Evolutionary conservation across 2,888 invertebrate genomes (phyloP), one percentile per base, ranked within the genome.

Genomic region (Creontiades dilutus): DNA sequence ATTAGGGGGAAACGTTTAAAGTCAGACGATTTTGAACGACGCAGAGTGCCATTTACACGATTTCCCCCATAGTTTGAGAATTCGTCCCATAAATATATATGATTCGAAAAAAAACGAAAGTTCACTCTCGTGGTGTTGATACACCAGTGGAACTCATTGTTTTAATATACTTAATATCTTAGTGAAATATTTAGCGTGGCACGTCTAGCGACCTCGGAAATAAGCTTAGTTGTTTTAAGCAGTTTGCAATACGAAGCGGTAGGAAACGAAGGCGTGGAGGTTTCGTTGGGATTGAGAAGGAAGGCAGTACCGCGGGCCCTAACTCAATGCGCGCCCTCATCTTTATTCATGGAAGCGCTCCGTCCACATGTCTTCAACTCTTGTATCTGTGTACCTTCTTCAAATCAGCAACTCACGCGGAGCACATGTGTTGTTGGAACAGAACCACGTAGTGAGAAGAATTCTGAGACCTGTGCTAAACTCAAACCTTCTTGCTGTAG

Each of bases 321-420:
- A 86, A 61, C 85, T 86, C 85, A 86, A 68, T 68, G 85, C 28
- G 37, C 85, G 27, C 14, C n/a, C 85, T 86, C 85, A 86, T 86
- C 61, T 86, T 86, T 86, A 86, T 86, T 86, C 85, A 86, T 86
- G 85, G 85, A n/a, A 86, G 61, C 85, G 85, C 61, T 47, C 37
- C 37, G 85, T 86, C 68, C 85, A 86, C 85, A 86, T 61, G 85
- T 86, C 84, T 86, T 52, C 82, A 82, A 82, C 82, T 82, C 82
- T 27, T 82, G 82, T 82, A 82, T 52, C 82, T 52, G 55, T 52
- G 48, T 82, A 82, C 82, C 82, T 82, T 82, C 82, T 82, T 52
- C 52, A 52, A 82, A 48, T 52, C 82, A 82, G 19, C 82, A 16
- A 52, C 48, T 82, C 48, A 48, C 19, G 19, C 55, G 13, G 55